These are phyloP conservation scores for Aricia agestis DNA, from an alignment of 1,140 invertebrate species.

Conservation along the genomic window DNA sequence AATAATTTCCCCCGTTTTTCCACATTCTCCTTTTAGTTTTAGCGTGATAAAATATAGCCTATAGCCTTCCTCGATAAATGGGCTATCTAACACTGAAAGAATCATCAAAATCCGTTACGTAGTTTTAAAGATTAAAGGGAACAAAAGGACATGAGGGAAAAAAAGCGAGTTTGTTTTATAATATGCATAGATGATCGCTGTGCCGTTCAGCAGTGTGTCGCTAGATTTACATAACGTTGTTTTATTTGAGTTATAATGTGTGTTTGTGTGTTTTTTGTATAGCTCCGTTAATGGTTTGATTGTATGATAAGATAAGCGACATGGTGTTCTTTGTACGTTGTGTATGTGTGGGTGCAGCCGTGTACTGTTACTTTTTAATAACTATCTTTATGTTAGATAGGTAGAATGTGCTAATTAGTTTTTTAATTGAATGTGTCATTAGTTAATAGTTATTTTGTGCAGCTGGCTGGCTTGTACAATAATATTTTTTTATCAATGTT, in stretches of 20 bases:
- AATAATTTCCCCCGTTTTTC: no score
- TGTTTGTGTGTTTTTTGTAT: slow-evolving; percentile 61
- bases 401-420: slow-evolving; percentile 15
- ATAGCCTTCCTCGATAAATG: no score
- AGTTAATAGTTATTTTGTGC: neutral
- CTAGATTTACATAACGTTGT: slow-evolving; percentile 44
- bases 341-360: slow-evolving; percentile 40
- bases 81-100: no score
- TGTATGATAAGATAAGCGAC: slow-evolving; percentile 59
- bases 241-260: slow-evolving; percentile 50
- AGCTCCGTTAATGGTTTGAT: slow-evolving; percentile 66
- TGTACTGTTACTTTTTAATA: slow-evolving; percentile 33
- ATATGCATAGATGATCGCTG: no score
- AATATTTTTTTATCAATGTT: no score
- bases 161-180: no score
- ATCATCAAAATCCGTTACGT: no score
- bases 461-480: no score
- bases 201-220: slow-evolving; percentile 33
- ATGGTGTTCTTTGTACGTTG: slow-evolving; percentile 65
- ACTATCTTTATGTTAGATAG: slow-evolving; percentile 14
- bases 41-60: no score
- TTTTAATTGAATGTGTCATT: slow-evolving; percentile 14
- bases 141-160: no score
- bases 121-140: no score
- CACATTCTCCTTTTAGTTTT: no score